Conservation (phyloP, 2,888 invertebrate genomes). For the Seira musarum region DNA sequence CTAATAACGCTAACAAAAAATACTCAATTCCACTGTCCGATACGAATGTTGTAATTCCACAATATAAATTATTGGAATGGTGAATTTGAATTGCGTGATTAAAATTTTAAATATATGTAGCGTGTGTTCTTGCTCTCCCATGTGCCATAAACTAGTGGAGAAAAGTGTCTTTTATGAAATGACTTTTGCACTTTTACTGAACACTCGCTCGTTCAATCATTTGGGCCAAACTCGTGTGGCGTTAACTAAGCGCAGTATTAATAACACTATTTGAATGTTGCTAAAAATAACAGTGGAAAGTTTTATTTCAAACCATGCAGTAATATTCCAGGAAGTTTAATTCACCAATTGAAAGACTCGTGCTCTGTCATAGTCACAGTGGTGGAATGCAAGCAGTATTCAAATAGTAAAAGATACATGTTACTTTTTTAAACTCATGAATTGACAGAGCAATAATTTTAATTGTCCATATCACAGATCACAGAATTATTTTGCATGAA, state of each 20-base stretch:
- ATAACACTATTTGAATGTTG: not conserved
- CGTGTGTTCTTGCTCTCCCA: no score
- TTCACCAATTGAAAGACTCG: slow-evolving; percentile 42
- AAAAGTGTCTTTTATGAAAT: no score
- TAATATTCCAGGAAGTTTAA: slow-evolving; percentile 48
- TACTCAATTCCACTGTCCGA: no score
- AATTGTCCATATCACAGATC: no score
- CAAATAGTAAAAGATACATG: no score
- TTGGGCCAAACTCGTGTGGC: not conserved
- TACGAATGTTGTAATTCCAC: no score
- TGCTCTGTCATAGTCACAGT: not conserved
- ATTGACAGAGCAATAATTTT: no score
- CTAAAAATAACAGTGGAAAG: not conserved
- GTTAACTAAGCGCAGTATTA: not conserved
- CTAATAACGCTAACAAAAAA: no score
- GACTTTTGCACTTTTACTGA: not conserved
- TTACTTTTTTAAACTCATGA: no score
- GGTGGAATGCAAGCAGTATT: not conserved
- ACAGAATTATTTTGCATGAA: no score
- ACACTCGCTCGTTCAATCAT: not conserved
- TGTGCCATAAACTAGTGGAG: no score
- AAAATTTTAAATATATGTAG: not conserved
- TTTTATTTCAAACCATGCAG: not conserved
- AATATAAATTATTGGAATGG: no score
- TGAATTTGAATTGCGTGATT: not conserved